Conservation (phyloP, 1,140 invertebrate species). For the Fopius arisanus region DNA sequence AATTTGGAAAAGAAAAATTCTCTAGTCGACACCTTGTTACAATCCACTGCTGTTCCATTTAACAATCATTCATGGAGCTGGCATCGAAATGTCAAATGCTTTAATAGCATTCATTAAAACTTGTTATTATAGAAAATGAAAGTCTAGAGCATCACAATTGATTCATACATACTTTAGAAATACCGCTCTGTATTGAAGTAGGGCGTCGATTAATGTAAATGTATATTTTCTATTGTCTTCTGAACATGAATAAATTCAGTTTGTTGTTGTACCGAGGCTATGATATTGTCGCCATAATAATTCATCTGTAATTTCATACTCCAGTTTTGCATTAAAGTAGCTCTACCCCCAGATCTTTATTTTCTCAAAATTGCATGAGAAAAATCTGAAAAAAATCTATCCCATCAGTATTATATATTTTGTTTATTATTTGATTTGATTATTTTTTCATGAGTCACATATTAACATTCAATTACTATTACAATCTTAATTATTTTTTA, state of each 20-base stretch:
- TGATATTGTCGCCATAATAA: neutral
- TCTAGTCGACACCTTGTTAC: neutral
- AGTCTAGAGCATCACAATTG: neutral
- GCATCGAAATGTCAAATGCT: neutral
- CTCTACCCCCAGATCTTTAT: too few relatives aligned
- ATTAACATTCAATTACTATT: neutral
- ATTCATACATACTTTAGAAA: slow-evolving; percentile 36
- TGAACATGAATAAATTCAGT: slow-evolving; percentile 48
- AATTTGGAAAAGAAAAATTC: neutral
- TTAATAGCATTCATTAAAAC: neutral
- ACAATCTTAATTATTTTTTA: neutral
- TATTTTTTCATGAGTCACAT: too few relatives aligned
- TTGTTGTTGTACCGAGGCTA: slow-evolving; percentile 11
- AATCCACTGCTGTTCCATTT: neutral
- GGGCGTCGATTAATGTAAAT: slow-evolving; percentile 45
- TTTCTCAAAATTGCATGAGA: too few relatives aligned
- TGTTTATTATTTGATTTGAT: too few relatives aligned
- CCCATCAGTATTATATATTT: too few relatives aligned
- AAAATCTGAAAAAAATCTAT: too few relatives aligned
- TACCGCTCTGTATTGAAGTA: slow-evolving; percentile 44
- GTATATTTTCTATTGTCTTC: slow-evolving; percentile 46
- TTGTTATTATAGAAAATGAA: neutral
- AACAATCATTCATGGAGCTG: neutral
- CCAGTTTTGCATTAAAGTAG: too few relatives aligned
- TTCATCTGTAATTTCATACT: neutral